A percentile compares a stretch with the other conserved stretches of the same genome.
Evolutionary conservation across 1,140 invertebrate genomes (phyloP).

Genomic region (Zaprionus ghesquierei): DNA sequence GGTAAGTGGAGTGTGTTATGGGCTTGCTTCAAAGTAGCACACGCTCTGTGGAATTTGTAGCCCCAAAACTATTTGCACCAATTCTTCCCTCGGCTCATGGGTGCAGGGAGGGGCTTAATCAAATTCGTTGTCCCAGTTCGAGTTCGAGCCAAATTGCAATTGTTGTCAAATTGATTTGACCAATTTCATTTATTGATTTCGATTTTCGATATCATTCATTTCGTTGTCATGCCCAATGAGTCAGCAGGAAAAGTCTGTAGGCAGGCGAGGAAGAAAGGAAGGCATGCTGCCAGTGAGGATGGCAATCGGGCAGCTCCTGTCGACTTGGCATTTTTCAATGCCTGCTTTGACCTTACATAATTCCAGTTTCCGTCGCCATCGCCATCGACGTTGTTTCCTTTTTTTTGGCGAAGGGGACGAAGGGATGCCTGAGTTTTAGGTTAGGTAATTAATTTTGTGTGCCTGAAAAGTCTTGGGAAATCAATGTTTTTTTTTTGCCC

Average conservation of each 20-base stretch:
- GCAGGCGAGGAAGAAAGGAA: background rate
- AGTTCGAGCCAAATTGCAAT: constrained; percentile 61
- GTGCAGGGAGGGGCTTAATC: constrained; percentile 66
- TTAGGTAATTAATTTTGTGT: constrained; percentile 80
- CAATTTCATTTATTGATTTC: constrained; percentile 80
- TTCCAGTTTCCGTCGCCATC: constrained; percentile 25
- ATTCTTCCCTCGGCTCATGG: background rate
- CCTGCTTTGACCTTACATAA: constrained; percentile 47
- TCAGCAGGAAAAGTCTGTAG: constrained; percentile 46
- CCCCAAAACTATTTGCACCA: background rate
- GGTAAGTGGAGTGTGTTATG: background rate
- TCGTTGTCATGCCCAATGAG: constrained; percentile 72
- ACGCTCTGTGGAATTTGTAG: background rate
- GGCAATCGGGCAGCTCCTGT: constrained; percentile 9
- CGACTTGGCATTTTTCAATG: constrained; percentile 41
- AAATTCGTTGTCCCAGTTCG: constrained; percentile 66
- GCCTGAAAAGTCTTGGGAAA: constrained; percentile 75
- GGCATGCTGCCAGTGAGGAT: background rate
- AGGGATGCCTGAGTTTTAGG: constrained; percentile 52
- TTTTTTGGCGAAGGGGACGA: background rate
- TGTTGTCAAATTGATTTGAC: constrained; percentile 80
- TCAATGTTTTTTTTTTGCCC: constrained; percentile 66
- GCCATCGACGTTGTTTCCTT: background rate
- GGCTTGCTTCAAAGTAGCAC: background rate
- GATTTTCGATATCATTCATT: constrained; percentile 78